Conservation (phyloP, 2,113 vertebrate genomes). For the Pelecanus crispus region DNA sequence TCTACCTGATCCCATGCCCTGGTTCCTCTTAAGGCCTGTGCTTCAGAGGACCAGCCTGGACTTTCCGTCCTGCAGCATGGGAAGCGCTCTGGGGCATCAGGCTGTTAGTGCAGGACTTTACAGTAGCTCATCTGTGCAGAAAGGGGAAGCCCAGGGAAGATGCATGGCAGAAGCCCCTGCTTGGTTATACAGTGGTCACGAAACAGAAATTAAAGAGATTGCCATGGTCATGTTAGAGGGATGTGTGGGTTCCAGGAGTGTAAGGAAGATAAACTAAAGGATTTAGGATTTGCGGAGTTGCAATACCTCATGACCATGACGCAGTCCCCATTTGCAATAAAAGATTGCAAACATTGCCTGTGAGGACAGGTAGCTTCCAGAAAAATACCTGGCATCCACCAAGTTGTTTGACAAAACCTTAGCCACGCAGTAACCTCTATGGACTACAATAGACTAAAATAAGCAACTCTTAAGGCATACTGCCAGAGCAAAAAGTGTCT, state of each 20-base stretch:
- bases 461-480: not conserved
- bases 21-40: not conserved
- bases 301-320: not conserved
- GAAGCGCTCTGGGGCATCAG: not conserved
- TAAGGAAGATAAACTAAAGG: not conserved
- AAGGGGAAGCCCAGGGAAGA: not conserved
- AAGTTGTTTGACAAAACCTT: not conserved
- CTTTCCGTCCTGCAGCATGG: not conserved
- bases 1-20: not conserved
- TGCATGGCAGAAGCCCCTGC: not conserved
- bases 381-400: not conserved
- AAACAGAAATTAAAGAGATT: not conserved
- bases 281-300: not conserved
- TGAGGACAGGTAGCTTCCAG: not conserved
- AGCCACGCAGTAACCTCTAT: not conserved
- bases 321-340: not conserved
- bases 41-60: not conserved
- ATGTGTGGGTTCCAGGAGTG: not conserved
- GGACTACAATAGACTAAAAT: not conserved
- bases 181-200: not conserved
- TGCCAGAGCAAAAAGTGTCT: not conserved
- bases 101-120: not conserved
- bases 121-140: not conserved
- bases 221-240: not conserved
- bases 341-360: not conserved